Base-by-base conservation (phyloP, 2,113 vertebrate species). In the Miniopterus natalensis region DNA sequence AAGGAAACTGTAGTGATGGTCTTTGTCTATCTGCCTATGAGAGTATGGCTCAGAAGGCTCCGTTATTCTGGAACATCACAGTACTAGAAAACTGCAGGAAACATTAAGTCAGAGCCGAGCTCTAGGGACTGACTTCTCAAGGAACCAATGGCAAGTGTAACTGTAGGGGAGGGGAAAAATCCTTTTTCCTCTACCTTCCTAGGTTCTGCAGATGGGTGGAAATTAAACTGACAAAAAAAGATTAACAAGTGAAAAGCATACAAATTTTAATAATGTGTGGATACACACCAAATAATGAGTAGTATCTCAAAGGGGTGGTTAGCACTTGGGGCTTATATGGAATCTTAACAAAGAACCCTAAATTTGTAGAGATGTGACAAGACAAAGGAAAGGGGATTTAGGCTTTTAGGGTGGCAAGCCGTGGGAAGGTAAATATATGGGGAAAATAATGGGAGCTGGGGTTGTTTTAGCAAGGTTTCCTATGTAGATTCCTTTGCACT, bases 1-100 rank as follows among this genome's bases (percentile, higher is more conserved):
- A 2, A 40, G 27, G 25, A 84, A 70, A 31, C 55, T 12, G 5
- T 14, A 2, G 18, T 7, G 6, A 66, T 11, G 51, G 12, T 21
- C 31, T 63, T 70, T n/a, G n/a, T 75, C 25, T 20, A 5, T 23
- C 1, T 23, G 77, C 57, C 68, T 47, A 0, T 14, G 45, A 6
- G 18, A 27, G 5, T 0, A 21, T 8, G 3, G 7, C 27, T 18
- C 3, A 11, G 13, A 15, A 51, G 11, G 10, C 23, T 0, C 7
- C 8, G 66, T 42, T 40, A 8, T 51, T 63, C 29, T 61, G 70
- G 9, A 17, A 31, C 6, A 11, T 6, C n/a, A 12, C n/a, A 45
- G 51, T 10, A 27, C 12, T 36, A 21, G 70, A 29, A 51, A 6
- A 8, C 61, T 27, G 40, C 17, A 59, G 36, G 42, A 8, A 12